Base-by-base conservation (phyloP, 2,113 vertebrate species). In the Neogale vison region DNA sequence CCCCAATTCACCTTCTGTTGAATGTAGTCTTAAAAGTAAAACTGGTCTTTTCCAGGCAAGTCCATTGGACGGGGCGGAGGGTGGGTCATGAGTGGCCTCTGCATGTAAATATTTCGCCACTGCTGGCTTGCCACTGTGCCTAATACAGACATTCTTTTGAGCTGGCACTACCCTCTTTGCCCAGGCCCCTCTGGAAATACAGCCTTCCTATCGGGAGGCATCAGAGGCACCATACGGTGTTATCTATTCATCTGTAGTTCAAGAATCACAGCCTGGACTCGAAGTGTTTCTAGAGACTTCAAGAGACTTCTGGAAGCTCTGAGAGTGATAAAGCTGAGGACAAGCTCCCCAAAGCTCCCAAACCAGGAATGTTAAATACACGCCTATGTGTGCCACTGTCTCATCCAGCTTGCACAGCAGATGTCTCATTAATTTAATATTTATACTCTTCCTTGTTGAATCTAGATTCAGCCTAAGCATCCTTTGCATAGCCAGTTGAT, bases 391-490 rank as follows among this genome's bases (percentile, higher is more conserved):
- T 67, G 52, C 57, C 76, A 90, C 34, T 69, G 69, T 74, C 93
- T 94, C 31, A 80, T 47, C 26, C 57, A 87, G 21, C 80, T 79
- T 87, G 76, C 47, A 42, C 6, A 59, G 39, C 63, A 84, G 67
- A 93, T 21, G 18, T 34, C 34, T 50, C 77, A 59, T 61, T 50
- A 67, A 95, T 15, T 80, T 94, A 82, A 50, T 93, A 83, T 87
- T 95, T 83, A 87, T 93, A 77, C 31, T 76, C 31, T 57, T 79
- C 42, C 4, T 86, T 80, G 42, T 80, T 84, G 74, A 76, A 57
- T 90, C 61, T 81, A 76, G 74, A 89, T 89, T 94, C 69, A 81
- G 77, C 21, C 69, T 86, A 65, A 59, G 77, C 86, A 36, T 82
- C 23, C n/a, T 96, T 71, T 59, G 83, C 67, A 69, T 14, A 72